Conservation (phyloP, 2,797 vertebrate genomes). For the Notamacropus eugenii region DNA sequence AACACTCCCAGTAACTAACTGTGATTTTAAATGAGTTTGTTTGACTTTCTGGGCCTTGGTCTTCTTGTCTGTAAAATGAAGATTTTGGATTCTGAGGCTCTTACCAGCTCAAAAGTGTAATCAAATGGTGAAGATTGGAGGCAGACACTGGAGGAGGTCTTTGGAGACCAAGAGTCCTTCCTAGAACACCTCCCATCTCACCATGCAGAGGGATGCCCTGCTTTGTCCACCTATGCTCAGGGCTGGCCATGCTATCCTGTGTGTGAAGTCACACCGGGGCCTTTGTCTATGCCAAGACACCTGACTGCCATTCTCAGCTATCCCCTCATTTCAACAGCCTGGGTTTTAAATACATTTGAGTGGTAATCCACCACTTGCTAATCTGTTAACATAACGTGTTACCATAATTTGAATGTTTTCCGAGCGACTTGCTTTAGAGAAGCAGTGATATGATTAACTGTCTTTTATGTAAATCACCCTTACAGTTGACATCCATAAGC, state of each 20-base stretch:
- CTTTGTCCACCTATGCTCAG: neutral
- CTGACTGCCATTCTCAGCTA: neutral
- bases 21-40: neutral
- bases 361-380: neutral
- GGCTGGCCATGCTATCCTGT: neutral
- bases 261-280: neutral
- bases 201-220: neutral
- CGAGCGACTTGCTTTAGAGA: conserved; percentile 13
- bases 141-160: neutral
- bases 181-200: neutral
- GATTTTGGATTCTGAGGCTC: neutral
- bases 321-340: neutral
- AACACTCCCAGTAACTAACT: neutral
- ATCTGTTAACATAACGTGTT: conserved; percentile 9
- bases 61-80: neutral
- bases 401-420: neutral
- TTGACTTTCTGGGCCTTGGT: neutral
- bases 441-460: conserved; percentile 50
- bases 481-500: conserved; percentile 57
- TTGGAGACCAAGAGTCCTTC: neutral
- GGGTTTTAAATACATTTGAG: neutral
- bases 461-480: conserved; percentile 61
- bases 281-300: neutral
- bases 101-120: neutral
- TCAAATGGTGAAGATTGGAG: neutral